These are phyloP conservation scores for Cyanoramphus novaezelandiae DNA, from an alignment of 2,113 vertebrate species.

Conservation along the genomic window DNA sequence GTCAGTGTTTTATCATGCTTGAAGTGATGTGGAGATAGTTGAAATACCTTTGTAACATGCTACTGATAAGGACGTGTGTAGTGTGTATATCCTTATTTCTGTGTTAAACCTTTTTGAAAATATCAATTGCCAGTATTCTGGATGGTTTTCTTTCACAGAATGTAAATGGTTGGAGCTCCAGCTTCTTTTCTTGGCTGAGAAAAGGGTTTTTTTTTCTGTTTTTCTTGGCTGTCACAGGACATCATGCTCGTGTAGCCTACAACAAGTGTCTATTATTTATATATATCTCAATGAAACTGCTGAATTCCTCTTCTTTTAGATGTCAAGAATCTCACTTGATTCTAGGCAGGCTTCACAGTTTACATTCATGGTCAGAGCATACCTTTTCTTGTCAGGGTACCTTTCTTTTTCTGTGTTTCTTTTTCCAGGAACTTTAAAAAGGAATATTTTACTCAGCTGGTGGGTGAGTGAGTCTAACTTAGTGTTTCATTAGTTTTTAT, in stretches of 20 bases:
- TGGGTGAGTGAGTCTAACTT: slow-evolving; percentile 18
- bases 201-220: not conserved
- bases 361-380: slow-evolving; percentile 1
- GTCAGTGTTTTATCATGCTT: not conserved
- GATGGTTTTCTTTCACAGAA: not conserved
- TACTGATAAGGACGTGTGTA: not conserved
- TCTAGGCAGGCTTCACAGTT: slow-evolving; percentile 7
- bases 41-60: not conserved
- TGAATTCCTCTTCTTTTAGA: slow-evolving; percentile 8
- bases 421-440: slow-evolving; percentile 3
- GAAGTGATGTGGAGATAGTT: not conserved
- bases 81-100: not conserved
- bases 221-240: slow-evolving; percentile 17
- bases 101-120: not conserved
- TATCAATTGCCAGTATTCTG: not conserved
- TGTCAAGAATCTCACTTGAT: not conserved
- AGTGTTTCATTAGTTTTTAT: slow-evolving; percentile 51
- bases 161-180: not conserved
- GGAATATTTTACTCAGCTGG: not conserved
- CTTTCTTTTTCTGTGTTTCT: not conserved
- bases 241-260: not conserved
- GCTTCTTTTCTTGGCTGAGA: not conserved
- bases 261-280: not conserved
- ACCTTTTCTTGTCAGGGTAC: not conserved
- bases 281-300: not conserved